A percentile compares a stretch with the other conserved stretches of the same genome.
phyloP scores from a whole-genome alignment of 2,888 invertebrate species.

The Drosophila suboccidentalis region DNA sequence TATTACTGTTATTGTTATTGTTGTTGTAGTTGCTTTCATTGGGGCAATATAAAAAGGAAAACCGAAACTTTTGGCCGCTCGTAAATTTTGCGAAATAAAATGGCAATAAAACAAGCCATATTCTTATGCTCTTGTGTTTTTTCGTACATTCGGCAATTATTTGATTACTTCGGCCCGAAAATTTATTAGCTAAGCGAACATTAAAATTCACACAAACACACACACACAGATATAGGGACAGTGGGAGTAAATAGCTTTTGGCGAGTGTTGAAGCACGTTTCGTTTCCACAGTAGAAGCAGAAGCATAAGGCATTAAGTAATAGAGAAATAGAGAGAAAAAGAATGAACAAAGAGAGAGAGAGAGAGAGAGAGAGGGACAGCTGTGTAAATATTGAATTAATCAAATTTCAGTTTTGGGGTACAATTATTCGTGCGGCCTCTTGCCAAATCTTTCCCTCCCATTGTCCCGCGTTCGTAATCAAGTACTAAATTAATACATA shows the following conservation, averaged over 20 bases:
- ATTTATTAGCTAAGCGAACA: conserved; percentile 78
- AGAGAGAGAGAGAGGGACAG: not conserved
- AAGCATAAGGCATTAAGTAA: not conserved
- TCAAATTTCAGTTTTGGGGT: conserved; percentile 67
- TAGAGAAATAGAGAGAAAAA: not conserved
- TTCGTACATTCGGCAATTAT: conserved; percentile 79
- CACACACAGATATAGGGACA: conserved; percentile 13
- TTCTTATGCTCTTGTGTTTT: conserved; percentile 63
- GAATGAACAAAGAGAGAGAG: not conserved
- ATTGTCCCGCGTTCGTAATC: not conserved
- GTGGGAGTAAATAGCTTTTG: conserved; percentile 34
- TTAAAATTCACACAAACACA: conserved; percentile 64
- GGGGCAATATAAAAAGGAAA: conserved; percentile 48
- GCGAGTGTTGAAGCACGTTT: conserved; percentile 59
- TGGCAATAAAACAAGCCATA: conserved; percentile 76
- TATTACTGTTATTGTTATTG: conserved; percentile 27
- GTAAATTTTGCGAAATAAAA: conserved; percentile 79
- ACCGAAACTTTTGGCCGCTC: conserved; percentile 72
- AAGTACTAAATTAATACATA: no score
- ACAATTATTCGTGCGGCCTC: conserved; percentile 67
- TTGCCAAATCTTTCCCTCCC: conserved; percentile 15
- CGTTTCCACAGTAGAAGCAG: conserved; percentile 10
- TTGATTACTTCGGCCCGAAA: conserved; percentile 76
- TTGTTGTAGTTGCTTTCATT: conserved; percentile 39
- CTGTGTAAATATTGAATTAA: conserved; percentile 73